Evolutionary conservation across 2,888 invertebrate species (phyloP), one percentile per base, ranked within the genome.

Genomic region (Athetis lepigone): DNA sequence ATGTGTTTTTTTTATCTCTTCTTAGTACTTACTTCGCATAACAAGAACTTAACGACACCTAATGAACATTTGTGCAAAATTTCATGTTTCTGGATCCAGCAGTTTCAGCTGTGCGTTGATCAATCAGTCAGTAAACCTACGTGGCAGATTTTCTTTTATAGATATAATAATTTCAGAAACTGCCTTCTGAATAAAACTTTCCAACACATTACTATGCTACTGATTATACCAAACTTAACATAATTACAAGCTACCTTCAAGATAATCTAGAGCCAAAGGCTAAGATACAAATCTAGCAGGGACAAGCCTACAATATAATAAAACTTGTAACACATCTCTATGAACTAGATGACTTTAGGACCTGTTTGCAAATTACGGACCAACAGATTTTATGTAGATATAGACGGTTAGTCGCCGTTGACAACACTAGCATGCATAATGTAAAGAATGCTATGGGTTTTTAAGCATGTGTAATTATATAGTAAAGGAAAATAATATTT

Each of bases 221-320:
- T 25, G 29, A 49, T 39, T 47, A 70, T 27, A 29, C 11, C 7
- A 0, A 45, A 50, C 29, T 64, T 56, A 42, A 27, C 55, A 56
- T 71, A 65, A 69, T 69, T 64, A 64, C 36, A 55, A 40, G 19
- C n/a, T n/a, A 8, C 8, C 4, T 40, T 8, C 40, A 8, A 56
- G 66, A 71, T 64, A 46, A 69, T 71, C 66, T 64, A 37, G 36
- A 33, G 50, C 72, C 66, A 65, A 46, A 71, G 72, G 72, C 68
- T 27, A 49, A 36, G 65, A 71, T 55, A 37, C 1, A 51, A 45
- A 65, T 71, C 72, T 55, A 4, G 19, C 36, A 56, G 65, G 25
- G 65, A 51, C 47, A 5, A 46, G 55, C 40, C 27, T 40, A 42
- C 33, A 4, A 40, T 46, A 40, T 70, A 70, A 37, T 21, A 56